Evolutionary conservation across 2,113 vertebrate species (phyloP), one percentile per base, ranked within the genome.

Genomic region (Phrynocephalus versicolor): DNA sequence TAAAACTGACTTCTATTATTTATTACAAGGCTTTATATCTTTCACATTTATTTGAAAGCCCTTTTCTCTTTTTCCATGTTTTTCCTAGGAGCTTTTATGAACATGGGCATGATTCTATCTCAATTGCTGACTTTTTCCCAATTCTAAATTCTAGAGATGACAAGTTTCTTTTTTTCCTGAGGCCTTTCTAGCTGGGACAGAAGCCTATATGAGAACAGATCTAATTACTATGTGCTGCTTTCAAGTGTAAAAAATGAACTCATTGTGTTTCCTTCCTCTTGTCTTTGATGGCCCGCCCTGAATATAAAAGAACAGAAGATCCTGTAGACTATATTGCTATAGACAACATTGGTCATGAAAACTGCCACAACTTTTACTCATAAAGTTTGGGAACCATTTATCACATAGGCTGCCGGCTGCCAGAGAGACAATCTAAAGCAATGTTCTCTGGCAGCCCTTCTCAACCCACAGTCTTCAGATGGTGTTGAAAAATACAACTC

Each of bases 1-100:
- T 94, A 94, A 95, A 90, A 71, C 70, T 90, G 71, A 87, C 90
- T 91, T 94, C 88, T 92, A 91, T 93, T 93, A 92, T 93, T 96
- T 91, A 93, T 92, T 83, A 74, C 87, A 70, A 88, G 87, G 75
- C 87, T 90, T 76, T 77, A 73, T 94, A 92, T 87, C 91, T 93
- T 81, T 78, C 2, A 0, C 84, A 37, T 80, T 85, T 80, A 80
- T 85, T 80, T 80, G 85, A 86, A 79, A 72, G 5, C n/a, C 58
- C 33, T 77, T 87, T 84, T 88, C 65, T 84, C 55, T 80, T 91
- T 73, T 58, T 70, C 55, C 0, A 0, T 33, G 51, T 86, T 89
- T 89, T 79, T 69, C 2, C 1, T 78, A 14, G 10, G 35, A n/a
- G 23, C 55, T 55, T 82, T 93, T 83, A 0, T 35, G 0, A 84